Evolutionary conservation across 64 coral and sea anemone species (phyloP).

Genomic region (Dendronephthya gigantea): DNA sequence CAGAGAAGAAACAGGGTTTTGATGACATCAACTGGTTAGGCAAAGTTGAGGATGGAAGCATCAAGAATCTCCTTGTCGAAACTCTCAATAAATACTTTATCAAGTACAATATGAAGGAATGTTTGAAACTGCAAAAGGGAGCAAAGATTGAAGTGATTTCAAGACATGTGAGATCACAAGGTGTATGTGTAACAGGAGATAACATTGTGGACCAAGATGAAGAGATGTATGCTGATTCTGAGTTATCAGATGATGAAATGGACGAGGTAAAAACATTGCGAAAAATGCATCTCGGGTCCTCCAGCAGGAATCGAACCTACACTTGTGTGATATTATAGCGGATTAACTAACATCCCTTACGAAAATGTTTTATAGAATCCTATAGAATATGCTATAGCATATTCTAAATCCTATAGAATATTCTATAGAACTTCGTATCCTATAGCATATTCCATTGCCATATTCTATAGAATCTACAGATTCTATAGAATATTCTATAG

Average conservation of each 20-base stretch:
- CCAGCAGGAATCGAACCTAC: no score
- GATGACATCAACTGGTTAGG: slow-evolving; percentile 25
- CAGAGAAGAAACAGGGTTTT: slow-evolving; percentile 20
- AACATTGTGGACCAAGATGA: slow-evolving; percentile 10
- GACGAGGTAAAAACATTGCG: slow-evolving; percentile 25
- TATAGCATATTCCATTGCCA: no score
- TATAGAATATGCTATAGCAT: no score
- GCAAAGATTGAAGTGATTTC: slow-evolving; percentile 39
- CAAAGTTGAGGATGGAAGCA: slow-evolving; percentile 30
- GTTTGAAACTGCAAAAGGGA: slow-evolving; percentile 26
- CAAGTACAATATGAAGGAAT: slow-evolving; percentile 28
- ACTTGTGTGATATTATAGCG: no score
- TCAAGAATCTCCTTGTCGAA: slow-evolving; percentile 18
- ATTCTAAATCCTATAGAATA: no score
- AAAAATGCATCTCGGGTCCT: no score
- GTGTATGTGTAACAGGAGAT: slow-evolving; percentile 15
- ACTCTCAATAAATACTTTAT: slow-evolving; percentile 24
- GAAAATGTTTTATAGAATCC: no score
- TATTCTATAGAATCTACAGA: no score
- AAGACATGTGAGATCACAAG: slow-evolving; percentile 26
- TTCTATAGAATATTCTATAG: no score
- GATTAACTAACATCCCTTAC: no score
- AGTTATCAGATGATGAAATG: slow-evolving; percentile 37
- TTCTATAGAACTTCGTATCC: no score
- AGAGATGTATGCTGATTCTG: slow-evolving; percentile 3